Percentiles rank a stretch among this genome's conserved stretches.
These are phyloP conservation scores for Dorcus parallelipipedus DNA, from an alignment of 2,888 invertebrate genomes.

Conservation along the genomic window DNA sequence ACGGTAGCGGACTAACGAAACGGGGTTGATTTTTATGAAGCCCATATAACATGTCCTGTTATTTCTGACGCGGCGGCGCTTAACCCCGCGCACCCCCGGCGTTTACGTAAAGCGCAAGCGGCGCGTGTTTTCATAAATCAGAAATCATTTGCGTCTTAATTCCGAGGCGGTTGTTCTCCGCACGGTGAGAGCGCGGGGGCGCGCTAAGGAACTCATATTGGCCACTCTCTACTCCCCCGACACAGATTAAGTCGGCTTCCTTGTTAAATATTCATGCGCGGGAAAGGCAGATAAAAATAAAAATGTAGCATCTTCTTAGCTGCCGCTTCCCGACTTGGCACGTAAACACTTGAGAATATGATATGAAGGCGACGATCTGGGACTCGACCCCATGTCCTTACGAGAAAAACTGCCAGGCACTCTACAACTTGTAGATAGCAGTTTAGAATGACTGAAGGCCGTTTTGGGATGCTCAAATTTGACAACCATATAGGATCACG, in stretches of 20 bases:
- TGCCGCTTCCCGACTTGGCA: slow-evolving; percentile 38
- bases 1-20: slow-evolving; percentile 23
- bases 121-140: slow-evolving; percentile 2
- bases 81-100: slow-evolving; percentile 17
- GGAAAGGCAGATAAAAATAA: slow-evolving; percentile 58
- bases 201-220: slow-evolving; percentile 48
- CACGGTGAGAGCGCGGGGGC: slow-evolving; percentile 19
- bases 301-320: slow-evolving; percentile 45
- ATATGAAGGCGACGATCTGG: slow-evolving; percentile 40
- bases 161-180: slow-evolving; percentile 1
- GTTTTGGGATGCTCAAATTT: background rate
- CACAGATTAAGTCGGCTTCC: slow-evolving; percentile 58
- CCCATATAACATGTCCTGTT: slow-evolving; percentile 25
- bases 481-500: background rate
- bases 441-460: slow-evolving; percentile 1
- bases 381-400: background rate
- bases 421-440: background rate
- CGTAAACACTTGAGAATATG: slow-evolving; percentile 49
- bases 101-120: background rate
- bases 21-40: slow-evolving; percentile 26
- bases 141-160: slow-evolving; percentile 6
- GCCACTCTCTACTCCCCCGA: slow-evolving; percentile 50
- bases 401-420: background rate
- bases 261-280: slow-evolving; percentile 58
- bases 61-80: slow-evolving; percentile 15